phyloP scores from a whole-genome alignment of 64 coral and sea anemone species.

The Montipora cactus region DNA sequence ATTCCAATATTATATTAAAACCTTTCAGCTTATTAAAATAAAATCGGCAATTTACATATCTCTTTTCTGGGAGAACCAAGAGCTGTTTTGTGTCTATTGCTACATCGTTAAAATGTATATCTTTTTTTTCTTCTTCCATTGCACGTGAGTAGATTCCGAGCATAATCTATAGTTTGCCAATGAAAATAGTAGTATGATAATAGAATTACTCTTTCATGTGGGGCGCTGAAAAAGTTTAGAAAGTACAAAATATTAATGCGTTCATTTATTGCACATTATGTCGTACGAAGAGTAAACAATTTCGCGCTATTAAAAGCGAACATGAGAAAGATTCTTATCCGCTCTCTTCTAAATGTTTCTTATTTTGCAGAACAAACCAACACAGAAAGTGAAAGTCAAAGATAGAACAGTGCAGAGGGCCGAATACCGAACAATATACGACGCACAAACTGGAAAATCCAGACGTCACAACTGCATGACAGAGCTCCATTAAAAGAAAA shows the following conservation, averaged over 20 bases:
- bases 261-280: conserved; percentile 68
- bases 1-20: conserved; percentile 65
- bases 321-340: conserved; percentile 23
- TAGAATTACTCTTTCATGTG: conserved; percentile 29
- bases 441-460: too few species aligned
- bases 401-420: conserved; percentile 1
- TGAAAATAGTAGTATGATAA: conserved; percentile 1
- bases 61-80: conserved; percentile 10
- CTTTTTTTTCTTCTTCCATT: not conserved
- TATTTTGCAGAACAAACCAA: conserved; percentile 13
- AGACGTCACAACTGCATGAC: too few species aligned
- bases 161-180: conserved; percentile 1
- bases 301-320: conserved; percentile 31
- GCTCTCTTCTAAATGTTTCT: not conserved
- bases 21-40: conserved; percentile 79
- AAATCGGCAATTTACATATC: conserved; percentile 65
- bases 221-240: conserved; percentile 49
- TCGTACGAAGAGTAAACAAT: conserved; percentile 60
- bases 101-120: not conserved
- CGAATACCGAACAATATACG: not conserved
- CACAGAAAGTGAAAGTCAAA: conserved; percentile 19
- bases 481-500: too few species aligned
- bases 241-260: conserved; percentile 70
- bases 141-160: not conserved
- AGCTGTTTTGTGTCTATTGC: not conserved